Evolutionary conservation across 2,797 vertebrate genomes (phyloP).

Genomic region (Pseudochirops corinnae): DNA sequence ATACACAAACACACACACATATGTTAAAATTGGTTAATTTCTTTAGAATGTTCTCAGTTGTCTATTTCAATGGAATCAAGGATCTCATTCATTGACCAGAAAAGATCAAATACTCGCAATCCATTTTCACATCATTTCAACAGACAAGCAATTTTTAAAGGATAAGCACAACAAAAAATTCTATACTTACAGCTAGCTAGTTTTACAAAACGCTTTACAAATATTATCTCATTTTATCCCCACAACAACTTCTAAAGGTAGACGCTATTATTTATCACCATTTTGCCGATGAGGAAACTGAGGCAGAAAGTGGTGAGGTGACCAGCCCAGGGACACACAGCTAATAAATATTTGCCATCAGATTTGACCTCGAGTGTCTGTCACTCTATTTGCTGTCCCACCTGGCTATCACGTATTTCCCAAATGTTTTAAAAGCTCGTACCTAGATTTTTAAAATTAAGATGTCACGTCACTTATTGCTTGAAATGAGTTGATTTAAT

Average conservation of each 20-base stretch:
- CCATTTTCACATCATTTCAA: constrained; percentile 41
- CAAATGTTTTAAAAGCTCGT: neutral
- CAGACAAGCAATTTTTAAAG: constrained; percentile 45
- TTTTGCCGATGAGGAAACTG: neutral
- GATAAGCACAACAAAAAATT: constrained; percentile 3
- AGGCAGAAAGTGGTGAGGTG: neutral
- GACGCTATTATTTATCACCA: neutral
- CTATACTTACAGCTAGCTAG: neutral
- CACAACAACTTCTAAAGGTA: neutral
- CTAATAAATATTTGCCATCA: neutral
- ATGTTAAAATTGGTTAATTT: neutral
- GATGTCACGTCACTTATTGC: neutral
- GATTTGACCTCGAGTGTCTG: neutral
- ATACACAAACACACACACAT: neutral
- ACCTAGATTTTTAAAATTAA: neutral
- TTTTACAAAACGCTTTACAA: neutral
- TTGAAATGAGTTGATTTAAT: neutral
- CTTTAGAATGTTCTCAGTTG: constrained; percentile 23
- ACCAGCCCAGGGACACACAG: neutral
- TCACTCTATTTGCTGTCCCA: neutral
- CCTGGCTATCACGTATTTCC: neutral
- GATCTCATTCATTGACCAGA: neutral
- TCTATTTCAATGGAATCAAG: neutral
- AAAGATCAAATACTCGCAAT: neutral
- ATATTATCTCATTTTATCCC: neutral